A percentile compares a stretch with the other conserved stretches of the same genome.
Evolutionary conservation across 1,140 invertebrate species (phyloP).

Genomic region (Caenorhabditis brenneri): DNA sequence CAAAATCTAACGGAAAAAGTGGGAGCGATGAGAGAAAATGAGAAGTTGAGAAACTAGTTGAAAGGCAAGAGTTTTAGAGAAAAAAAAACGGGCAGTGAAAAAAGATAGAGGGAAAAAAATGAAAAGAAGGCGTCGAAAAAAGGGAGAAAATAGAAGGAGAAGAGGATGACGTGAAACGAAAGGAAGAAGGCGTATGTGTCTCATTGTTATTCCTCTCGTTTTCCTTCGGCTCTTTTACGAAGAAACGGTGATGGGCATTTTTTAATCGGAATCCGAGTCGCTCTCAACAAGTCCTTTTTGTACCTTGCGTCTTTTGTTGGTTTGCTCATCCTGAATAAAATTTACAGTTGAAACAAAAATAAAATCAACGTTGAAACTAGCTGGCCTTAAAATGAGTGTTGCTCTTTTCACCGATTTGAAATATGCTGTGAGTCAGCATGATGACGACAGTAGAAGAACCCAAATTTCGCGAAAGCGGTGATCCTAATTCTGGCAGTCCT

Average conservation of each 20-base stretch:
- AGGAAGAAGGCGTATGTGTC: conserved; percentile 2
- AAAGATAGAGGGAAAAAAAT: background rate
- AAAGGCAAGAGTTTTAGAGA: background rate
- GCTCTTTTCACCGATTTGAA: conserved; percentile 3
- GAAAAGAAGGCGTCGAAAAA: background rate
- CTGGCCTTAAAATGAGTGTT: background rate
- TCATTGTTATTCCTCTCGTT: conserved; percentile 13
- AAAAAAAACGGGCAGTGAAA: background rate
- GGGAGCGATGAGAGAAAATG: background rate
- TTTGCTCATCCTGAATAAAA: background rate
- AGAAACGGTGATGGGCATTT: background rate
- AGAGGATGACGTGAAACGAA: background rate
- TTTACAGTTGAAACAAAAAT: background rate
- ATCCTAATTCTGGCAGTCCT: too few species aligned
- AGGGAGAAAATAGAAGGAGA: background rate
- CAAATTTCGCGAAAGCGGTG: too few species aligned
- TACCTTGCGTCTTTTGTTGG: background rate
- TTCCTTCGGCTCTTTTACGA: background rate
- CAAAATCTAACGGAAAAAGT: background rate
- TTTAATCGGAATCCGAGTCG: background rate
- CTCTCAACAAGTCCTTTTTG: background rate
- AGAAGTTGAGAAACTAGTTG: background rate
- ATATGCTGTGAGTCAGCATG: too few species aligned
- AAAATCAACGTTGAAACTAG: background rate
- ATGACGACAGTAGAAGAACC: too few species aligned